phyloP scores from a whole-genome alignment of 2,113 vertebrate species.

The Hiodon tergisus region DNA sequence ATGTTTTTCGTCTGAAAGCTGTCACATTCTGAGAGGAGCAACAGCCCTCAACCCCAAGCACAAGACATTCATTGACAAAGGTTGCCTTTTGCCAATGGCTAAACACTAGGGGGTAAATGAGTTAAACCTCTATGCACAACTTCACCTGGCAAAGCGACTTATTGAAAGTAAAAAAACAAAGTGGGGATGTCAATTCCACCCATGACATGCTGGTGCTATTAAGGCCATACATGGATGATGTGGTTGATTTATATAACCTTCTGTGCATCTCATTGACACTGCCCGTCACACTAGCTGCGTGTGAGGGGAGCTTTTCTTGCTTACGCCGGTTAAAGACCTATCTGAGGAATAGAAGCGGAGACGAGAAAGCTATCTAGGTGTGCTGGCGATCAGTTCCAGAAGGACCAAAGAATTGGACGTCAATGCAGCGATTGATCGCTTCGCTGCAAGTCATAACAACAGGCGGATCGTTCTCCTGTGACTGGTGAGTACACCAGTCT shows the following conservation, averaged over 20 bases:
- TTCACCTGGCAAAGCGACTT: too few relatives aligned
- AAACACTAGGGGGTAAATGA: too few relatives aligned
- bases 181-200: too few relatives aligned
- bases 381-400: not conserved
- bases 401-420: not conserved
- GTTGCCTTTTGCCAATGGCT: not conserved
- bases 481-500: not conserved
- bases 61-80: conserved; percentile 2
- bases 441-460: not conserved
- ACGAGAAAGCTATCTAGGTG: not conserved
- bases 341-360: not conserved
- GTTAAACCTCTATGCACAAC: too few relatives aligned
- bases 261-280: too few relatives aligned
- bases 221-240: too few relatives aligned
- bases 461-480: not conserved
- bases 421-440: not conserved
- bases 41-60: conserved; percentile 1
- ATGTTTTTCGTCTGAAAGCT: not conserved
- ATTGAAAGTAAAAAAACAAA: too few relatives aligned
- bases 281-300: too few relatives aligned
- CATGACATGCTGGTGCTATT: too few relatives aligned
- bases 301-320: too few relatives aligned
- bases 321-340: not conserved
- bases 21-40: not conserved
- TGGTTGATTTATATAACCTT: too few relatives aligned